Base-by-base conservation (phyloP, 37 sponge, comb jelly and placozoan species). In the Cladorhizidae sp. region DNA sequence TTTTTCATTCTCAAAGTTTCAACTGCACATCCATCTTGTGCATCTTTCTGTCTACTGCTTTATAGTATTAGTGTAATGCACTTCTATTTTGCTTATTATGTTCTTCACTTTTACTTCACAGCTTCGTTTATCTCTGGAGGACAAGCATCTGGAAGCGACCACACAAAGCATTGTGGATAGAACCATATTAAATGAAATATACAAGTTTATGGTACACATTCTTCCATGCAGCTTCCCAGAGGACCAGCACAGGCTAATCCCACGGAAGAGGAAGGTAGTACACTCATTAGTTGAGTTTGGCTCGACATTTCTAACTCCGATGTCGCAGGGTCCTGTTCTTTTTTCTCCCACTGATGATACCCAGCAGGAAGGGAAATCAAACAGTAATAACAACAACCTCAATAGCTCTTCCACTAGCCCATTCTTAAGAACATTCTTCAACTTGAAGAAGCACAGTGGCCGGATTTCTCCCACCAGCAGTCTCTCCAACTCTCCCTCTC, bases 111-210 rank as follows among this genome's bases (percentile, higher is more conserved):
- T n/a, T n/a, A n/a, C 25, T 42, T 18, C 23, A 28, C 25, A 90
- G 91, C 70, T 91, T 2, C 73, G 91, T 38, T 79, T 91, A 20
- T 74, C 76, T 36, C 18, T 85, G n/a, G 59, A 81, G 23, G 86
- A 86, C 65, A 80, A 81, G 70, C 25, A 67, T 29, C 1, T n/a
- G 21, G 72, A 76, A 20, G 58, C 26, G 0, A 39, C 86, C 31
- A 78, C 81, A 2, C 91, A 91, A 78, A 72, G 86, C 40, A 86
- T 91, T 6, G 82, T 82, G 2, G 91, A 91, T 50, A 50, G 91
- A 17, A 78, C 76, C 36, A 77, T 91, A 3, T 57, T 79, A 57
- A 83, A 89, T 43, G 72, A 83, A 51, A 67, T 79, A 8, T 78
- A 78, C 29, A 56, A 79, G 40, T 89, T 83, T 50, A 43, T 89